These are phyloP conservation scores for Cerastis leucographa DNA, from an alignment of 2,888 invertebrate species.

Conservation along the genomic window DNA sequence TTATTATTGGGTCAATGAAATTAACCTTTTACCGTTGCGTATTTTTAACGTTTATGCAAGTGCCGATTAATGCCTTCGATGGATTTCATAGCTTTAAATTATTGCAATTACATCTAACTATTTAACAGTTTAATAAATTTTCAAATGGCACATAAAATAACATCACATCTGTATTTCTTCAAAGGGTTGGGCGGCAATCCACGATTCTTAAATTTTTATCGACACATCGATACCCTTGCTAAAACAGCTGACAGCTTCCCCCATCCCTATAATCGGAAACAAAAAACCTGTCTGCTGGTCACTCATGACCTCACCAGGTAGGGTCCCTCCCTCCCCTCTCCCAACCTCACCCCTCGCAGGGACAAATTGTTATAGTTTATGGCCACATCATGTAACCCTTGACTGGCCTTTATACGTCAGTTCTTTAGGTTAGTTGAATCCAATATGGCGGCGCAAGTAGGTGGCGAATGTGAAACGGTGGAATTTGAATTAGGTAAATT, in stretches of 20 bases:
- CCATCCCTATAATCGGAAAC: conserved; percentile 74
- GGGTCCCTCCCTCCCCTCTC: conserved; percentile 62
- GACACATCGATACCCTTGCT: conserved; percentile 54
- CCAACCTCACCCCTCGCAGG: conserved; percentile 45
- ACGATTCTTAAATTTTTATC: not conserved
- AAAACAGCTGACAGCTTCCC: conserved; percentile 72
- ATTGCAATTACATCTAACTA: not conserved
- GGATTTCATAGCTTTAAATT: not conserved
- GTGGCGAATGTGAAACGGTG: conserved; percentile 20
- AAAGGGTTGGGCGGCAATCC: not conserved
- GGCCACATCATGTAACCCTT: conserved; percentile 60
- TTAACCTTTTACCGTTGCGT: conserved; percentile 14
- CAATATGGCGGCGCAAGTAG: conserved; percentile 21
- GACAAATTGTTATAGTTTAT: conserved; percentile 75
- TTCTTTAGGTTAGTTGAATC: conserved; percentile 34
- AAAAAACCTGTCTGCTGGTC: conserved; percentile 86
- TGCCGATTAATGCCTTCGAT: not conserved
- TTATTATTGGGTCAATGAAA: conserved; percentile 12
- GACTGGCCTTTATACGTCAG: conserved; percentile 53
- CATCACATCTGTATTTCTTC: not conserved
- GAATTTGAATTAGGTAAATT: conserved; percentile 30
- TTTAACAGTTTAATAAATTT: not conserved
- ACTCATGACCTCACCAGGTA: conserved; percentile 82
- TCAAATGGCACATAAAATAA: not conserved
- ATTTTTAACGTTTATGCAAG: conserved; percentile 13